These are phyloP conservation scores for Drosophila falleni DNA, from an alignment of 2,888 invertebrate species.

Conservation along the genomic window DNA sequence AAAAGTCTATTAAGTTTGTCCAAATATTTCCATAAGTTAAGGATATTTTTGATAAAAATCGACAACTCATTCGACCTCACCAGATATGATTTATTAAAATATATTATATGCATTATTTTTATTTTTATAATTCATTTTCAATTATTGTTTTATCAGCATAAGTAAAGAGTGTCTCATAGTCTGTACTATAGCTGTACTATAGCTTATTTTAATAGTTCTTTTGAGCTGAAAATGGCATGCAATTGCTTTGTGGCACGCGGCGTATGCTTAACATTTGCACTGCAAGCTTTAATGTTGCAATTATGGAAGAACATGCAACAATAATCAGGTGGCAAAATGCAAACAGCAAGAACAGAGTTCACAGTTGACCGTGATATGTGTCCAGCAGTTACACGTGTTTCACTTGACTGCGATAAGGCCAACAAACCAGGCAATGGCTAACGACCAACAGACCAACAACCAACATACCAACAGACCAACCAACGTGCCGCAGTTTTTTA, in stretches of 20 bases:
- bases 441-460: constrained; percentile 9
- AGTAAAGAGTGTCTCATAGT: not conserved
- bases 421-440: constrained; percentile 33
- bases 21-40: no score
- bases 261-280: constrained; percentile 22
- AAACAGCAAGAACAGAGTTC: constrained; percentile 15
- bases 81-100: no score
- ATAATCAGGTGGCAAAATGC: constrained; percentile 54
- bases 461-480: constrained; percentile 11
- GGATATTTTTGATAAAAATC: no score
- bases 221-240: constrained; percentile 51
- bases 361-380: constrained; percentile 32
- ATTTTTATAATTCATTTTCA: no score
- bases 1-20: no score
- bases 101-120: no score
- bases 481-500: constrained; percentile 18
- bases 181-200: not conserved
- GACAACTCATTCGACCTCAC: no score
- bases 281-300: constrained; percentile 37
- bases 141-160: not conserved
- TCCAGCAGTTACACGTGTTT: constrained; percentile 55
- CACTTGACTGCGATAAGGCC: constrained; percentile 65
- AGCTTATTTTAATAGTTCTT: constrained; percentile 15
- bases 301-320: constrained; percentile 59
- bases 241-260: constrained; percentile 26